A percentile compares a stretch with the other conserved stretches of the same genome.
Conservation (phyloP, 2,113 vertebrate species). For the Buteo buteo region DNA sequence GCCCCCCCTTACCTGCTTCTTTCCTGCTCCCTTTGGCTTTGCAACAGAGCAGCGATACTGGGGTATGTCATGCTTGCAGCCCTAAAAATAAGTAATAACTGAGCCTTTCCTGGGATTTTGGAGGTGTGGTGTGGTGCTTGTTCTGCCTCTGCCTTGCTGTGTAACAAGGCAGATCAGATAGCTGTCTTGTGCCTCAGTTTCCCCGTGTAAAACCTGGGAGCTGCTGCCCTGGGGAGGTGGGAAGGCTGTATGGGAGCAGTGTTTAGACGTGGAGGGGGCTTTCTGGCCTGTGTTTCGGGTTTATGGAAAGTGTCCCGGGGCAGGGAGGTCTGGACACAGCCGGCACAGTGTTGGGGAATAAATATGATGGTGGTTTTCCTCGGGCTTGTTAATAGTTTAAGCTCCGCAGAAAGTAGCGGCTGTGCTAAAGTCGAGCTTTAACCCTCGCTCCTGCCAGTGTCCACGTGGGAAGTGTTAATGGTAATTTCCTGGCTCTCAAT, state of each 20-base stretch:
- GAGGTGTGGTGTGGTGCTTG: neutral
- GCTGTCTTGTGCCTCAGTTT: neutral
- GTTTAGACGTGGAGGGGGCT: fast-evolving
- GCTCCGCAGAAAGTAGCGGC: neutral
- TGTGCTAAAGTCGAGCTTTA: neutral
- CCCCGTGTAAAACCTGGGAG: neutral
- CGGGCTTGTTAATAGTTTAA: neutral
- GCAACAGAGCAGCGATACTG: neutral
- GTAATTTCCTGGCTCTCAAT: neutral
- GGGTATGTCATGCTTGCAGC: fast-evolving
- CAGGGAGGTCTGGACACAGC: neutral
- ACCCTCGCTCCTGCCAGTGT: neutral
- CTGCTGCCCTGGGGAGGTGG: neutral
- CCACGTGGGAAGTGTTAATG: fast-evolving
- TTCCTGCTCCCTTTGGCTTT: neutral
- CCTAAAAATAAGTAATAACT: neutral
- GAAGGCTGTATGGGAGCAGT: neutral
- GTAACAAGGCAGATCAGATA: neutral
- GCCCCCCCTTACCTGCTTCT: neutral
- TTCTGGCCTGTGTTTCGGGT: neutral
- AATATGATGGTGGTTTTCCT: fast-evolving
- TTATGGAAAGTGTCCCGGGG: neutral
- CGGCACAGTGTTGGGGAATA: neutral
- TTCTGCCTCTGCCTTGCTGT: neutral
- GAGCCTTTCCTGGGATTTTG: neutral